Evolutionary conservation across 2,113 vertebrate species (phyloP), one percentile per base, ranked within the genome.

Genomic region (Cephalopholis sonnerati): DNA sequence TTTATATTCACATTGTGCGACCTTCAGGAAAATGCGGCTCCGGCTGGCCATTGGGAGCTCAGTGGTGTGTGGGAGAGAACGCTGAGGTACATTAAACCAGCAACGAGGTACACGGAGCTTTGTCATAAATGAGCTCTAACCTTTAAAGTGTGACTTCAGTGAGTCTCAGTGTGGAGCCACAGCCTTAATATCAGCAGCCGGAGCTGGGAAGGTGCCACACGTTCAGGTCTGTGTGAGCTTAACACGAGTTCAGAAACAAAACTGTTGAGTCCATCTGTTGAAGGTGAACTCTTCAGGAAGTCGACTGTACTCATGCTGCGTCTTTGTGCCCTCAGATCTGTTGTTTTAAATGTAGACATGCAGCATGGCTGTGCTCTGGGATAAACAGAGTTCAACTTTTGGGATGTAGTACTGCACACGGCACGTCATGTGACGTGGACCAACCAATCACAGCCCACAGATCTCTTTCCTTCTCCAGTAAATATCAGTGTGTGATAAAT

Each of bases 81-180:
- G 83, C 20, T 0, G 69, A 74, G 91, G 83, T 72, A 84, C 90
- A 90, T 94, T 92, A 91, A 92, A 85, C 86, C 87, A 32, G 65
- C 86, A 84, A 88, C 65, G 72, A 91, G 89, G 72, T 81, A 77
- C 88, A 81, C 5, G 59, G 24, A 36, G 83, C 75, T 25, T 78
- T 51, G 84, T 85, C 86, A 67, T 90, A 81, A 91, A 93, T 51
- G 73, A 79, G 80, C 32, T 62, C 64, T 63, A 78, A 66, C 80
- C 85, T 70, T 75, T 48, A 73, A 59, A 63, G 83, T 70, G 77
- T 66, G 81, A 89, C 86, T 79, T 29, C 36, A 41, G 1, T 7
- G 74, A 57, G 77, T 55, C 69, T 81, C 79, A 1, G 46, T 62
- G 65, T 58, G 81, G 59, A 68, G 79, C 70, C n/a, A 15, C 32